Base-by-base conservation (phyloP, 2,888 invertebrate genomes). In the Drosophila macrospina region DNA sequence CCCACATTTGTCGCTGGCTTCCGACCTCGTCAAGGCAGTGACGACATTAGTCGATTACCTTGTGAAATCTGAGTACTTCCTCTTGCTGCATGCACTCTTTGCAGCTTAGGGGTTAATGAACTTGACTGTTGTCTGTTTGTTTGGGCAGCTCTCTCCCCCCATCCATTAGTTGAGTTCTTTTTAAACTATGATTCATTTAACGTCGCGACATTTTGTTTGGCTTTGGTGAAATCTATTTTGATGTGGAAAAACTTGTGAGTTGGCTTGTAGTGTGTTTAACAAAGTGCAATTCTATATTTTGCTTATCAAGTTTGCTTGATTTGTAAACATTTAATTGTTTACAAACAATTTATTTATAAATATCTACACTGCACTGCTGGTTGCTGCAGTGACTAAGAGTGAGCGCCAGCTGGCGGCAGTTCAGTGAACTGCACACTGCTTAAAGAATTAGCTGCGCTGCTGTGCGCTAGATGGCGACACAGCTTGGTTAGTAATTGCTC, bases 21-120 rank as follows among this genome's bases (percentile, higher is more conserved):
- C 32, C 45, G 32, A 44, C 36, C 41, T 37, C 30, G 11, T 10
- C 20, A 26, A 42, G 36, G 37, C 41, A 41, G 65, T 75, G 73
- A 72, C 65, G 63, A 39, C 36, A 55, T 20, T 32, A 61, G n/a
- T 50, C 55, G 20, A n/a, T 42, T 61, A 45, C 51, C 52, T 79
- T 72, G 69, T 71, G 86, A 81, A 81, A 86, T 86, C 60, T 28
- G 5, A 13, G 3, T 15, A 41, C 50, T 11, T 34, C 28, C 36
- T 30, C 11, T 36, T 51, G 16, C 30, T 11, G 7, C 20, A n/a
- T 68, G 55, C 56, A 72, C 39, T 74, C 13, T 37, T 26, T 3
- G 39, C 57, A 86, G 39, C 13, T 45, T 11, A 10, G 3, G 59
- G 78, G 65, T 74, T 52, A 60, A 48, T 78, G 85, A 84, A 80